A percentile compares a stretch with the other conserved stretches of the same genome.
phyloP scores from a whole-genome alignment of 1,140 invertebrate genomes.

The Lineus longissimus region DNA sequence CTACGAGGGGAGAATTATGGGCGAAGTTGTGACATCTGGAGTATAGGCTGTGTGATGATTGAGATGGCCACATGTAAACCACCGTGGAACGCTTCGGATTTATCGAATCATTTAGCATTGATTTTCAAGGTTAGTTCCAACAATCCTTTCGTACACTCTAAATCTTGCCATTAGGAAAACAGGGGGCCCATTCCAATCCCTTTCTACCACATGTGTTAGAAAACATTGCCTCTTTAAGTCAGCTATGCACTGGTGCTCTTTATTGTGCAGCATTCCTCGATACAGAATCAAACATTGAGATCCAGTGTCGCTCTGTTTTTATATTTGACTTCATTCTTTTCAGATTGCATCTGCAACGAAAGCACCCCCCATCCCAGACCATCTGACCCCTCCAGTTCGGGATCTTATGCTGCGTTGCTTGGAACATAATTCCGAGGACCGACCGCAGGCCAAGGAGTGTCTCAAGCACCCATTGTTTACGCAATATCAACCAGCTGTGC shows the following conservation, averaged over 20 bases:
- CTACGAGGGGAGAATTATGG: slow-evolving; percentile 58
- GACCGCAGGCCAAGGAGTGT: slow-evolving; percentile 54
- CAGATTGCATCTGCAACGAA: slow-evolving; percentile 54
- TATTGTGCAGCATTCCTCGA: no score
- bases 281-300: no score
- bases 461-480: slow-evolving; percentile 54
- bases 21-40: slow-evolving; percentile 58
- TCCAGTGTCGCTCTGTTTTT: no score
- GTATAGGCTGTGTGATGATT: slow-evolving; percentile 57
- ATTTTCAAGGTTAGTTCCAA: slow-evolving; percentile 55
- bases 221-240: background rate
- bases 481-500: slow-evolving; percentile 24
- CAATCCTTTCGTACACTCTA: slow-evolving; percentile 8
- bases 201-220: background rate
- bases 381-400: slow-evolving; percentile 42
- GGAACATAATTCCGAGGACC: slow-evolving; percentile 47
- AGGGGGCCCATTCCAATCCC: background rate
- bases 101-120: slow-evolving; percentile 57
- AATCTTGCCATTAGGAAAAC: background rate
- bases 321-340: background rate
- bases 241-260: no score
- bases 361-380: slow-evolving; percentile 54
- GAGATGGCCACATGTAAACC: slow-evolving; percentile 58
- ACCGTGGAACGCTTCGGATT: slow-evolving; percentile 56
- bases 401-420: slow-evolving; percentile 55